Evolutionary conservation across 2,113 vertebrate genomes (phyloP), one percentile per base, ranked within the genome.

Genomic region (Grantiella picta): DNA sequence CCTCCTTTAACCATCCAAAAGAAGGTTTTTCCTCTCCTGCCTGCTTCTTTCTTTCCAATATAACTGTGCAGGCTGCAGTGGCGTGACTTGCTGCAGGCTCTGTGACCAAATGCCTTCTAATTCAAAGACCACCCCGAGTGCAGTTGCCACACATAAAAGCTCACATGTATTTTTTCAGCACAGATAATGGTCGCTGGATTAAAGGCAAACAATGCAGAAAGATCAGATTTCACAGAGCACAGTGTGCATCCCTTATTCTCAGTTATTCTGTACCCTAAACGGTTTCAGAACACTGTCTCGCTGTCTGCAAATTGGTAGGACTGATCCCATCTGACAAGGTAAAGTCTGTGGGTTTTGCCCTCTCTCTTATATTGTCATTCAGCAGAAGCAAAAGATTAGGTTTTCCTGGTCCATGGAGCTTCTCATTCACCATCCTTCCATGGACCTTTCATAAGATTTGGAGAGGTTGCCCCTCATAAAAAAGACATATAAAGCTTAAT

Each of bases 221-320:
- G 88, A 82, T 90, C 79, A 80, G 75, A 64, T 95, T 90, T 92
- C 90, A 87, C n/a, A 92, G 65, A 75, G 65, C 47, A 52, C 53
- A 49, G 38, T 40, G 36, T 61, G 54, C 49, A 75, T 76, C 36
- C 21, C 25, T 68, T 65, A n/a, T 69, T 85, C 78, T 72, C 79
- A 72, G 4, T 31, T 60, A 22, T 85, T 71, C 75, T 64, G 29
- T 38, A 52, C 20, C 25, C 15, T 47, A 70, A 76, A 82, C 15
- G 53, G 27, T 56, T 93, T 53, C 57, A 40, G 12, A 42, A 65
- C n/a, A 17, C 49, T 57, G 40, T 56, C 44, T 82, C 0, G 0
- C 72, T 75, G 56, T 27, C 63, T 27, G 23, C 28, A 80, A 38
- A 63, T 14, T 13, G 17, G 36, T 52, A 57, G 75, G 28, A 60